Evolutionary conservation across 2,888 invertebrate genomes (phyloP).

Genomic region (Pteria penguin): DNA sequence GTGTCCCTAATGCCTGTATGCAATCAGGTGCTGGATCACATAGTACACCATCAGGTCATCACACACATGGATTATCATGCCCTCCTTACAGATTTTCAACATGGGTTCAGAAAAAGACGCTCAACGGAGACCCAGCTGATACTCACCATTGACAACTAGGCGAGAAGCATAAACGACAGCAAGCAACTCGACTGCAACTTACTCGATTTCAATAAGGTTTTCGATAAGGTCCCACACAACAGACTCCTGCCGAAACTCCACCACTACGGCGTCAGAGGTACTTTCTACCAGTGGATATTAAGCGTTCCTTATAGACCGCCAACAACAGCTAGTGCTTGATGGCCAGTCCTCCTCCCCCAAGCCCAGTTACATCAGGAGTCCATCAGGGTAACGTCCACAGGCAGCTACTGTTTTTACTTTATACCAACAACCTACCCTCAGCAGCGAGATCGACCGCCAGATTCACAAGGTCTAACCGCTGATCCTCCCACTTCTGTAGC

Average conservation of each 20-base stretch:
- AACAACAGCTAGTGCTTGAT: slow-evolving; percentile 41
- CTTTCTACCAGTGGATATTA: slow-evolving; percentile 18
- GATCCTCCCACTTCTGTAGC: no score
- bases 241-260: slow-evolving; percentile 17
- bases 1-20: no score
- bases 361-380: slow-evolving; percentile 7
- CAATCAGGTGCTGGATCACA: not conserved
- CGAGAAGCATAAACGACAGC: not conserved
- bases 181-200: slow-evolving; percentile 35
- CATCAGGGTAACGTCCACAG: no score
- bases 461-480: no score
- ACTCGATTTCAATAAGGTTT: slow-evolving; percentile 43
- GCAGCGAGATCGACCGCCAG: no score
- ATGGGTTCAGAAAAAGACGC: not conserved
- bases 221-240: not conserved
- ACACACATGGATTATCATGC: not conserved
- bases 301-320: slow-evolving; percentile 25
- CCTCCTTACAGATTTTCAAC: not conserved
- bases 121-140: not conserved
- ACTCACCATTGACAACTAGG: not conserved
- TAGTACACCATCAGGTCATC: not conserved
- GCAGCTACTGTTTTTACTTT: not conserved
- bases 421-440: not conserved
- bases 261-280: slow-evolving; percentile 24
- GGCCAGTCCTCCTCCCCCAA: slow-evolving; percentile 2